phyloP scores from a whole-genome alignment of 2,797 vertebrate genomes.

The Sebastolobus alascanus region DNA sequence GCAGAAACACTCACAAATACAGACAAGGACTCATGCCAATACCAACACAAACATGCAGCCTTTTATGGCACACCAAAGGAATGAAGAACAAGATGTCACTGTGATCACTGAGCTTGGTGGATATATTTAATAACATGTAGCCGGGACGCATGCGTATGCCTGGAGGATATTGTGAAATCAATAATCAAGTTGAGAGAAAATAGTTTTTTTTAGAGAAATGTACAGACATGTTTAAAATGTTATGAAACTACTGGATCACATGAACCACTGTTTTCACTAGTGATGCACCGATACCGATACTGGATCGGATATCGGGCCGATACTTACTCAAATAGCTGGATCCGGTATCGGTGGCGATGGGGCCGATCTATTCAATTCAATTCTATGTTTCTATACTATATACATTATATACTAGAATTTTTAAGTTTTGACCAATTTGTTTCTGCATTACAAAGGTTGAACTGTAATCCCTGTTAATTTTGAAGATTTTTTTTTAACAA shows the following conservation, averaged over 20 bases:
- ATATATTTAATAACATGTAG: slow-evolving; percentile 63
- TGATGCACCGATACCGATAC: accelerated
- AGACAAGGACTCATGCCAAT: slow-evolving; percentile 65
- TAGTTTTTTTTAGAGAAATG: slow-evolving; percentile 11
- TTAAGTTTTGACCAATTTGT: too few species aligned
- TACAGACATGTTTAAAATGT: slow-evolving; percentile 3
- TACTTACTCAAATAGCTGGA: too few species aligned
- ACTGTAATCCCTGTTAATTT: too few species aligned
- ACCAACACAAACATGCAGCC: slow-evolving; percentile 73
- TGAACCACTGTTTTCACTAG: neutral
- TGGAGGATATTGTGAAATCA: slow-evolving; percentile 42
- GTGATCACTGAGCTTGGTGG: slow-evolving; percentile 56
- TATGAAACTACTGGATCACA: neutral
- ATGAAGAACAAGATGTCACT: slow-evolving; percentile 73
- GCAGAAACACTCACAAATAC: slow-evolving; percentile 74
- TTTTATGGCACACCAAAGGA: slow-evolving; percentile 72
- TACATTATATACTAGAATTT: too few species aligned
- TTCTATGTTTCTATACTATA: too few species aligned
- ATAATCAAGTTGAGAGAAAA: slow-evolving; percentile 28
- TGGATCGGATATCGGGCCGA: too few species aligned
- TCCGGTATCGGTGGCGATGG: too few species aligned
- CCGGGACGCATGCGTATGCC: slow-evolving; percentile 21
- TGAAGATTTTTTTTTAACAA: too few species aligned
- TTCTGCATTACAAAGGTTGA: too few species aligned
- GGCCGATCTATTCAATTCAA: too few species aligned